Evolutionary conservation across 1,140 invertebrate genomes (phyloP).

Genomic region (Papilio polyxenes): DNA sequence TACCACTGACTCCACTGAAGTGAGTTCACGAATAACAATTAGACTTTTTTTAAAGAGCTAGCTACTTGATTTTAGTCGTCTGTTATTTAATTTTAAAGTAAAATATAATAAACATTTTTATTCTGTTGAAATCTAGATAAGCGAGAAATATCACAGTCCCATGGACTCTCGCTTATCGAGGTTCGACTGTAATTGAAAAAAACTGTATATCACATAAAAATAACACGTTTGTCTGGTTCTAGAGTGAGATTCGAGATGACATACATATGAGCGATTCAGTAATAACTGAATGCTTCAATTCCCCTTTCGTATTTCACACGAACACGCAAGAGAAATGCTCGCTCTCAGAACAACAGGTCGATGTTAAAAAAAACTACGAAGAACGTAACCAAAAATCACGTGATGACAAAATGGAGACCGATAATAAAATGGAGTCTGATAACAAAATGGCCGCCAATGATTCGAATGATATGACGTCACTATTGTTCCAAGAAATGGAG

Average conservation of each 20-base stretch:
- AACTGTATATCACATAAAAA: too few species aligned
- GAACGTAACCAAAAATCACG: not conserved
- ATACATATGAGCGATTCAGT: not conserved
- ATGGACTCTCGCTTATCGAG: too few species aligned
- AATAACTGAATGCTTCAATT: slow-evolving; percentile 8
- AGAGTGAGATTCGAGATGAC: not conserved
- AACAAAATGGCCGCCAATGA: not conserved
- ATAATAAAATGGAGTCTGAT: not conserved
- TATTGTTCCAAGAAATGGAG: slow-evolving; percentile 63
- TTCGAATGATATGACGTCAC: slow-evolving; percentile 43
- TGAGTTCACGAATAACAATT: not conserved
- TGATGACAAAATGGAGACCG: slow-evolving; percentile 21
- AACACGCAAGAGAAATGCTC: not conserved
- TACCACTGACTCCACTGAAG: not conserved
- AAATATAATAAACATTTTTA: too few species aligned
- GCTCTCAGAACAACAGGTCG: not conserved
- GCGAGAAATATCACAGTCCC: too few species aligned
- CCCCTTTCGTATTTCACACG: not conserved
- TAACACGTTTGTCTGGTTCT: not conserved
- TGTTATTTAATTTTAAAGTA: too few species aligned
- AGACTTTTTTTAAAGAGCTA: too few species aligned
- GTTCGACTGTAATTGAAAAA: not conserved
- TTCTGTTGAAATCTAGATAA: too few species aligned
- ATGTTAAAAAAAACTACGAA: not conserved
- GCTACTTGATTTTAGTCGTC: too few species aligned